Conservation (phyloP, 2,113 vertebrate genomes). For the Alethe diademata region DNA sequence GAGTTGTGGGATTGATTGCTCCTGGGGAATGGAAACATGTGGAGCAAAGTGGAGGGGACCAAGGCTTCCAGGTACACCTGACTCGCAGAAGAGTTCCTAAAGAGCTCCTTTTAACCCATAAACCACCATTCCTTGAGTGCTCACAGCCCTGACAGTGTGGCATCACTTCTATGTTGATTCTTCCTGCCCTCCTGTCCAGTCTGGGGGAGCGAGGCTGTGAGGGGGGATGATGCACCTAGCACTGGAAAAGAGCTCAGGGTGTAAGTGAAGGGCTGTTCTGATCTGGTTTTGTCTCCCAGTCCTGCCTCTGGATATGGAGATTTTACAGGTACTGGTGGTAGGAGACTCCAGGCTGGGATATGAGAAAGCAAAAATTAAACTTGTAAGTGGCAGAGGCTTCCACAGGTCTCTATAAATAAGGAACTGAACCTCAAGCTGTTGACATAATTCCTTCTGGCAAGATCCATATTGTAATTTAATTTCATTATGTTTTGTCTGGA, state of each 20-base stretch:
- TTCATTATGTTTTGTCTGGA: neutral
- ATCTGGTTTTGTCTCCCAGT: neutral
- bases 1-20: fast-evolving
- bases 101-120: neutral
- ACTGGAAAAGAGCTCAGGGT: fast-evolving
- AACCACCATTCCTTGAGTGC: neutral
- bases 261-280: neutral
- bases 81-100: neutral
- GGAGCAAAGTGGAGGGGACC: neutral
- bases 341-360: neutral
- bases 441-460: neutral
- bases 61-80: neutral
- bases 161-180: fast-evolving
- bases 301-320: neutral
- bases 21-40: neutral
- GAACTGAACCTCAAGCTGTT: neutral
- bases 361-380: neutral
- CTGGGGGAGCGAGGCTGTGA: neutral
- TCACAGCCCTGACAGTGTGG: fast-evolving
- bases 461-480: neutral
- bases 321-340: neutral
- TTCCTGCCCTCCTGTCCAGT: neutral
- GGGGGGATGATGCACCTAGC: neutral
- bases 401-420: neutral
- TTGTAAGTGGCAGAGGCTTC: neutral